phyloP scores from a whole-genome alignment of 2,797 vertebrate species.

The Aeoliscus strigatus region DNA sequence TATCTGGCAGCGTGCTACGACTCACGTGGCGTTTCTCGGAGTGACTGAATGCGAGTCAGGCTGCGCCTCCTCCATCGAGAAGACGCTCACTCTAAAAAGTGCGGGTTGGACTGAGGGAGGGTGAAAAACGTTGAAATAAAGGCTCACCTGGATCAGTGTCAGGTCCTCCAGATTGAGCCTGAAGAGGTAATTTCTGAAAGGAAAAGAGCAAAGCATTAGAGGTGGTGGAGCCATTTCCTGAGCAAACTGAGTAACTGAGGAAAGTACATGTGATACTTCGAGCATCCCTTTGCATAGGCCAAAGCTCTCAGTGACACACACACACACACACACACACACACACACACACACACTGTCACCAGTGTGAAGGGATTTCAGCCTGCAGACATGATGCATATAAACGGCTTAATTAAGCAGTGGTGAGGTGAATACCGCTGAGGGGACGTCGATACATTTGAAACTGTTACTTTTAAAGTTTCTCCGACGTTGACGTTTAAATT shows the following conservation, averaged over 20 bases:
- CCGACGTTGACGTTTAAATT: background rate
- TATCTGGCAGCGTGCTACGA: conserved; percentile 16
- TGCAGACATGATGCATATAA: conserved; percentile 2
- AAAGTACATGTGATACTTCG: background rate
- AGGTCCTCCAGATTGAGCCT: conserved; percentile 89
- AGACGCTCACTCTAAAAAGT: no score
- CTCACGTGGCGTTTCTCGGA: conserved; percentile 14
- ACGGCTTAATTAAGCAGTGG: conserved; percentile 13
- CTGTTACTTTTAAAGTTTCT: background rate
- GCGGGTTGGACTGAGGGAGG: no score
- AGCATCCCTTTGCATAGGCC: no score
- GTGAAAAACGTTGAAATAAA: no score
- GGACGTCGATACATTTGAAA: conserved; percentile 9
- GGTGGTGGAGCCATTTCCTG: conserved; percentile 20
- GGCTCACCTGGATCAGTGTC: conserved; percentile 94
- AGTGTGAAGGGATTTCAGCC: conserved; percentile 13
- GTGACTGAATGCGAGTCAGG: no score
- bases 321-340: no score
- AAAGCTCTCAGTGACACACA: no score
- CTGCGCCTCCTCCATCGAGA: no score
- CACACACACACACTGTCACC: no score
- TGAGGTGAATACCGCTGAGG: conserved; percentile 1
- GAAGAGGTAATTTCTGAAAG: conserved; percentile 93
- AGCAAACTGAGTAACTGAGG: conserved; percentile 2
- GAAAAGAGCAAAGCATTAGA: conserved; percentile 29